Base-by-base conservation (phyloP, 2,797 vertebrate species). In the Decapterus maruadsi region DNA sequence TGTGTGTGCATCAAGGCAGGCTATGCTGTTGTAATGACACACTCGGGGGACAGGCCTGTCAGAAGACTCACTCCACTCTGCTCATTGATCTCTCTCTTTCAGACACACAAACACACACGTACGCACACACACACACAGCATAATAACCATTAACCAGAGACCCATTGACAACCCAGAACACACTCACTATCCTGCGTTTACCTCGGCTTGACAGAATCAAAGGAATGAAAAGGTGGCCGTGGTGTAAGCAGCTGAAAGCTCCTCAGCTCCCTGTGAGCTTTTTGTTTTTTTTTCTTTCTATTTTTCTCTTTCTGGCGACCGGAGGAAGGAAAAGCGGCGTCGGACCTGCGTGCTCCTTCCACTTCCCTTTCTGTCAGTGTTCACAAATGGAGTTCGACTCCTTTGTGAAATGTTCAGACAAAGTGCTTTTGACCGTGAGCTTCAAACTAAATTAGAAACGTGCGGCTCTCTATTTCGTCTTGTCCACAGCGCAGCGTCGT, bases 11-110 rank as follows among this genome's bases (percentile, higher is more conserved):
- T 75, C 57, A 71, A 31, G 29, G 31, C 54, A 50, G 65, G 34
- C 70, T 6, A 6, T 40, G 55, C 57, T 64, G 51, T 71, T 81
- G 77, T 85, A 85, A 84, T 78, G 84, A 81, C 77, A 54, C 63
- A 69, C 83, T 81, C 68, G 0, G 36, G 80, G 84, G 83, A 90
- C 71, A 12, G 42, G 65, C 61, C 74, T 78, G 77, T 78, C 84
- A 87, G 78, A 83, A 60, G 48, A 75, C 59, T 73, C 67, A 71
- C 77, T 74, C 38, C 69, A 14, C 68, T 76, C 62, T 55, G 40
- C 53, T 57, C 62, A 75, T 56, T 80, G 74, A 83, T 64, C 48
- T 40, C 36, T 67, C 8, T 40, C 20, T 13, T 10, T n/a, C 68
- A 55, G 61, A 53, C 17, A 13, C 60, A 31, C 45, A 29, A 62